These are phyloP conservation scores for Labrus mixtus DNA, from an alignment of 2,113 vertebrate genomes.

Conservation along the genomic window DNA sequence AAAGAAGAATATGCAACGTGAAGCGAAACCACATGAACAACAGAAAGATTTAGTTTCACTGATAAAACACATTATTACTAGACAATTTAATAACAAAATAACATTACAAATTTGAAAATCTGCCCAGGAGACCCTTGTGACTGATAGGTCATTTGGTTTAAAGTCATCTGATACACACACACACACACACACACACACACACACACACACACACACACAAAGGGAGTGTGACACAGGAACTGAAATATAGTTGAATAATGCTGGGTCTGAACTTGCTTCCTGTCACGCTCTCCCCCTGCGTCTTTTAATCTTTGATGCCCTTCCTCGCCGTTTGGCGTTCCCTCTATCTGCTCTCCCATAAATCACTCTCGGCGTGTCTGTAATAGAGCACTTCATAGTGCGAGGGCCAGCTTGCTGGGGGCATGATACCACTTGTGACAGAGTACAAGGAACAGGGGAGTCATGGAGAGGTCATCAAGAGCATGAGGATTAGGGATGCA, in stretches of 20 bases:
- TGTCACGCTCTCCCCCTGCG: constrained; percentile 8
- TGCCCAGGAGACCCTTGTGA: not conserved
- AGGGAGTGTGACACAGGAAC: not conserved
- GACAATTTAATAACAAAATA: no score
- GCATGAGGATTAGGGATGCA: constrained; percentile 35
- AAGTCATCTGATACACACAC: constrained; percentile 32
- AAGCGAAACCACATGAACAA: not conserved
- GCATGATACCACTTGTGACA: constrained; percentile 17
- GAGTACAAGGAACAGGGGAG: not conserved
- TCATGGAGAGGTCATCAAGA: constrained; percentile 30
- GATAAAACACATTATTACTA: no score
- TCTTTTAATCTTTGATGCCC: constrained; percentile 42
- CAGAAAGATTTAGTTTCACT: no score
- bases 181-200: not conserved
- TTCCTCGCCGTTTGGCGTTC: constrained; percentile 32
- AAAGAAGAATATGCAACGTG: no score
- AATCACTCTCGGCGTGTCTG: not conserved
- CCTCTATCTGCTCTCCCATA: not conserved
- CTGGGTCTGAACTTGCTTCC: constrained; percentile 49
- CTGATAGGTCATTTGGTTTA: constrained; percentile 27
- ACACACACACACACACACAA: constrained; percentile 7
- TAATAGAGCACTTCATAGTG: not conserved
- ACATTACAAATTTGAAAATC: not conserved
- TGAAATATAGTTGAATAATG: constrained; percentile 43
- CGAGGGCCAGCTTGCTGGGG: constrained; percentile 23